Base-by-base conservation (phyloP, 2,888 invertebrate species). In the Macaria liturata region DNA sequence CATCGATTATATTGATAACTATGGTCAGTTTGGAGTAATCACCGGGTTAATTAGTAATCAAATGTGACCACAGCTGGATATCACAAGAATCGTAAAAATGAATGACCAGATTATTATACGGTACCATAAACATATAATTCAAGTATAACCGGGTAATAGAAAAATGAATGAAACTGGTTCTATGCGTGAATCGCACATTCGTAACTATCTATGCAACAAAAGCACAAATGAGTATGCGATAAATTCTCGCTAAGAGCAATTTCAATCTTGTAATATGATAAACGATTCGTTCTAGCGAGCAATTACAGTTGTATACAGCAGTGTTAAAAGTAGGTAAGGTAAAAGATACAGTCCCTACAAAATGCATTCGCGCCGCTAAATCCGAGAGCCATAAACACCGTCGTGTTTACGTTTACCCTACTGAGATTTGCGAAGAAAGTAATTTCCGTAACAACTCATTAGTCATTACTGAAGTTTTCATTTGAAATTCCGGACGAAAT, bases 211-310 rank as follows among this genome's bases (percentile, higher is more conserved):
- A 69, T 69, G 71, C 67, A 75, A 76, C 76, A 77, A 75, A 49
- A 74, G 65, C 68, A 70, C 65, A 73, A 75, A 80, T 78, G 72
- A 77, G 74, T 76, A 76, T 73, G 68, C 76, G 68, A 76, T 76
- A 78, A 76, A 76, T 75, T 74, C 72, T 74, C 66, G 73, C 79
- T 76, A 60, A 67, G 61, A 80, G 80, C 75, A 66, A 74, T 80
- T 82, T 79, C 76, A 84, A 80, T 80, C 73, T 74, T 75, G 76
- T 81, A 80, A 84, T 81, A 82, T 82, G 85, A 87, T 87, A 88
- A 86, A 83, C 84, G 83, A 88, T 88, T 88, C 80, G 88, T 86
- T 87, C 84, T 67, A 81, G 83, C 70, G 76, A 74, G 78, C 83
- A 88, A 88, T 89, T 88, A 88, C 77, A 68, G 62, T 55, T 68